A percentile compares a stretch with the other conserved stretches of the same genome.
Evolutionary conservation across 2,113 vertebrate species (phyloP).

Genomic region (Uria aalge): DNA sequence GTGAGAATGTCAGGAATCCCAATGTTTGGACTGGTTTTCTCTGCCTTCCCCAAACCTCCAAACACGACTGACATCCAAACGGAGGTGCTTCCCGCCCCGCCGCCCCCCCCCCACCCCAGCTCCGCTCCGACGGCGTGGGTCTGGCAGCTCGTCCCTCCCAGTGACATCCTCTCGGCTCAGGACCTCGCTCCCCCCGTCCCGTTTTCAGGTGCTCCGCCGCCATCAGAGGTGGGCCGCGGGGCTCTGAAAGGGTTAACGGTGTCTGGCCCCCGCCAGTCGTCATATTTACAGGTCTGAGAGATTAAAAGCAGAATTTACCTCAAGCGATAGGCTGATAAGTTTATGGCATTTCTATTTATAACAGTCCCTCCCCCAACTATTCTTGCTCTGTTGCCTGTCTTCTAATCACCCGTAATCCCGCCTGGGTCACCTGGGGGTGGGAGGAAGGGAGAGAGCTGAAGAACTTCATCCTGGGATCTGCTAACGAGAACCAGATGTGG

Average conservation of each 20-base stretch:
- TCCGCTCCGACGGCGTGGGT: fast-evolving
- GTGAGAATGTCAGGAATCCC: constrained; percentile 86
- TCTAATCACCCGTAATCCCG: constrained; percentile 74
- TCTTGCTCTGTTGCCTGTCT: constrained; percentile 35
- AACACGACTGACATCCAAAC: not conserved
- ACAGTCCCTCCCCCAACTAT: constrained; percentile 21
- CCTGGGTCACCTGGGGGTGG: constrained; percentile 69
- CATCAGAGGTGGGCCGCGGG: not conserved
- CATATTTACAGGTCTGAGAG: constrained; percentile 62
- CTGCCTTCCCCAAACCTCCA: constrained; percentile 54
- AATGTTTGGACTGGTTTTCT: constrained; percentile 80
- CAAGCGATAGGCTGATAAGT: constrained; percentile 63
- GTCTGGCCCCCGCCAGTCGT: not conserved
- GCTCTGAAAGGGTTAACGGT: not conserved
- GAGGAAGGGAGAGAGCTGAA: constrained; percentile 32
- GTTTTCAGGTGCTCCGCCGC: not conserved
- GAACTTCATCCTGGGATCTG: constrained; percentile 65
- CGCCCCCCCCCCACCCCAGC: not conserved
- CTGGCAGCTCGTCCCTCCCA: not conserved
- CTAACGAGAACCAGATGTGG: constrained; percentile 82
- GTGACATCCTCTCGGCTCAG: not conserved
- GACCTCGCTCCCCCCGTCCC: not conserved
- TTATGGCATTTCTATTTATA: constrained; percentile 76
- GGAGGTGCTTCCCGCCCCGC: not conserved
- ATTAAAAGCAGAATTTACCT: constrained; percentile 59